Percentiles rank a stretch among this genome's conserved stretches.
Conservation (phyloP, 2,797 vertebrate genomes). For the Acestrorhynchus altus region DNA sequence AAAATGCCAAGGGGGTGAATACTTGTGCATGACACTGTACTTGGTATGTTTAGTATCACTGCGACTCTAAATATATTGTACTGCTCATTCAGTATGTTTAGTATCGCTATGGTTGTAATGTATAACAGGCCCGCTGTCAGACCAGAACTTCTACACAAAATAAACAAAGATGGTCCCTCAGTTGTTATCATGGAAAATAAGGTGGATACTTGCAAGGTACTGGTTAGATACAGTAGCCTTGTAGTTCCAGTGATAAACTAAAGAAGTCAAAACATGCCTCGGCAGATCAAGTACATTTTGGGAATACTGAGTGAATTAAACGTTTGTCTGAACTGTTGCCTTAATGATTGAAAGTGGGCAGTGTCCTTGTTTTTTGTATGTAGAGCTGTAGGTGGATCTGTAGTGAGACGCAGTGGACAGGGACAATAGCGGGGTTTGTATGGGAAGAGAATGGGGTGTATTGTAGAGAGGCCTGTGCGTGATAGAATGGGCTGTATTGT, state of each 20-base stretch:
- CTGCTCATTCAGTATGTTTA: too few species aligned
- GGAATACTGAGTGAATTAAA: too few species aligned
- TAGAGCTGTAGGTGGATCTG: neutral
- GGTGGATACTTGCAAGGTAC: too few species aligned
- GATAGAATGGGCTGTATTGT: constrained; percentile 18
- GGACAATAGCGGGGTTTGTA: constrained; percentile 48
- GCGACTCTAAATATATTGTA: too few species aligned
- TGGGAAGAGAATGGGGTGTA: constrained; percentile 42
- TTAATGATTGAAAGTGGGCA: constrained; percentile 17
- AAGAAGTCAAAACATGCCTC: neutral
- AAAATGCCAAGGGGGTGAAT: too few species aligned
- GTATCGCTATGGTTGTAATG: too few species aligned
- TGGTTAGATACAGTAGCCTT: neutral
- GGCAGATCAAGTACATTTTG: neutral
- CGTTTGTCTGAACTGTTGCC: neutral
- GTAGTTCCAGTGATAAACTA: neutral
- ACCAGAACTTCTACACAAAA: too few species aligned
- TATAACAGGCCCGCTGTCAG: too few species aligned
- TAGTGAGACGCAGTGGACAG: neutral
- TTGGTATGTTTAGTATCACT: too few species aligned
- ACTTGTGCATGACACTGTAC: too few species aligned
- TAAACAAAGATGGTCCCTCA: too few species aligned
- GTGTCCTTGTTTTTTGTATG: neutral
- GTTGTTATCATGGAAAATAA: too few species aligned
- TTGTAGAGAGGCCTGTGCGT: constrained; percentile 22